phyloP scores from a whole-genome alignment of 2,888 invertebrate genomes.

The Synanthedon myopaeformis region DNA sequence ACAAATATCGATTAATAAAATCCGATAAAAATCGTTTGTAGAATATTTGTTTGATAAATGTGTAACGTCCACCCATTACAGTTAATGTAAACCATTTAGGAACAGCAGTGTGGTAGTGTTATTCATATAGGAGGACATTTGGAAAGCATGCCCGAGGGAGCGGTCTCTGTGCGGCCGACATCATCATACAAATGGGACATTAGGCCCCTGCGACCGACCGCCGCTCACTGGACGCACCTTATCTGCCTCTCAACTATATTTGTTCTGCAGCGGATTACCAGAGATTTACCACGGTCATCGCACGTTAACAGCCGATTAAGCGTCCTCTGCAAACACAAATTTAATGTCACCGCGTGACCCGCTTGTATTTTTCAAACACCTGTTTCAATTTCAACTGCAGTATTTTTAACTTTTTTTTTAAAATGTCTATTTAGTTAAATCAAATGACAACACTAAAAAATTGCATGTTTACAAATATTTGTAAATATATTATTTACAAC shows the following conservation, averaged over 20 bases:
- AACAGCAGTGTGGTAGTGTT: constrained; percentile 7
- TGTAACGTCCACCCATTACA: no score
- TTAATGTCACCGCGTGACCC: constrained; percentile 36
- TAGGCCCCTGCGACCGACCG: constrained; percentile 37
- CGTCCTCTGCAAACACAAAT: constrained; percentile 62
- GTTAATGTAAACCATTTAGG: no score
- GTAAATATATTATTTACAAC: no score
- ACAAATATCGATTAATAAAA: no score
- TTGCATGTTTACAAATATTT: neutral
- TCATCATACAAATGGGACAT: constrained; percentile 69
- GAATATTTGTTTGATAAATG: no score
- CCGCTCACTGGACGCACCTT: constrained; percentile 53
- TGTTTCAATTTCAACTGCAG: constrained; percentile 19
- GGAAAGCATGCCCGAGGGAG: constrained; percentile 20
- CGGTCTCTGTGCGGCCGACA: constrained; percentile 23
- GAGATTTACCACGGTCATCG: constrained; percentile 64
- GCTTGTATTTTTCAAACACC: constrained; percentile 32
- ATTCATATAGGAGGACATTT: constrained; percentile 25
- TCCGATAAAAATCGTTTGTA: no score
- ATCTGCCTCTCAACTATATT: constrained; percentile 66
- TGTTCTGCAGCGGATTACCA: constrained; percentile 61
- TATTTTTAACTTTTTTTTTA: neutral
- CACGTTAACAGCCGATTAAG: constrained; percentile 57
- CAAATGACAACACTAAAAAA: neutral
- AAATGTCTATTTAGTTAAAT: neutral